Base-by-base conservation (phyloP, 2,797 vertebrate species). In the Sebastes steindachneri region DNA sequence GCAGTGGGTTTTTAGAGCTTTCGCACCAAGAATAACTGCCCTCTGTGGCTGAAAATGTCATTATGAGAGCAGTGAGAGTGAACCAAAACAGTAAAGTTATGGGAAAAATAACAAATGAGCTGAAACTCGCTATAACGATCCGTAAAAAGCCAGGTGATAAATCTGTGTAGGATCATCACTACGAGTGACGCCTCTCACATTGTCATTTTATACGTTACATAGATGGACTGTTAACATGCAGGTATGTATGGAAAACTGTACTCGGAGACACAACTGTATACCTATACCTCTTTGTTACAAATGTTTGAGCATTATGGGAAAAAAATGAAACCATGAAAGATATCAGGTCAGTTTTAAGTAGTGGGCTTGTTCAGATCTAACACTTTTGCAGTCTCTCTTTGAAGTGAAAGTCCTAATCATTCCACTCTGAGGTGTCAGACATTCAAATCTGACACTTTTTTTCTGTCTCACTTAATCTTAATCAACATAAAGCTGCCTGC, bases 401-500 rank as follows among this genome's bases (percentile, higher is more conserved):
- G 60, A 28, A 86, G 60, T 68, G 37, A 90, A 89, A 79, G 37
- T 17, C 53, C 35, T 66, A 63, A 77, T 83, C 68, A 84, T 82
- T 75, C 48, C 67, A 9, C 76, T 79, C 68, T 60, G 65, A 85
- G 62, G 66, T 82, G 78, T 83, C 75, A 83, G 66, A 48, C 75
- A 68, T 69, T 81, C 72, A 86, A 73, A 84, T 72, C 51, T 78
- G 64, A 73, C 66, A 45, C 45, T 65, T 76, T 67, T 79, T 80
- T 70, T 75, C 81, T 68, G 73, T 84, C 82, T 78, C 68, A 68
- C 86, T 92, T 92, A 79, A 87, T 95, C 90, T 92, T 88, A 89
- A 93, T 94, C 87, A 94, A 86, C 93, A 92, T 92, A 80, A 87
- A 88, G 77, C 89, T 70, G 85, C 82, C 89, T 77, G 86, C 88